Evolutionary conservation across 2,113 vertebrate genomes (phyloP).

Genomic region (Pteropus alecto): DNA sequence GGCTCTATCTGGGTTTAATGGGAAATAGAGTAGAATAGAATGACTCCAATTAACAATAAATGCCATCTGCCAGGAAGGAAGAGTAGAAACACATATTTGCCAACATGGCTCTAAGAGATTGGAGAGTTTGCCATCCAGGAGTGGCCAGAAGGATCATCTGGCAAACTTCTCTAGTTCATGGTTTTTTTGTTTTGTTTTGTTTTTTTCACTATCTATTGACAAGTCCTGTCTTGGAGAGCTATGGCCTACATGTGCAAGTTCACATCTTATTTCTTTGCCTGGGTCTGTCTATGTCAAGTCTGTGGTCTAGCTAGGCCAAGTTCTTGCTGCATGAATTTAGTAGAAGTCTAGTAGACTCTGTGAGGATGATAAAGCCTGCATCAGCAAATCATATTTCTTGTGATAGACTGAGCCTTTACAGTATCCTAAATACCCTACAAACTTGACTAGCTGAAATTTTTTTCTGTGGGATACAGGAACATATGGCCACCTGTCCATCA

Average conservation of each 20-base stretch:
- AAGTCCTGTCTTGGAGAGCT: background rate
- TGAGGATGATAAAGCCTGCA: background rate
- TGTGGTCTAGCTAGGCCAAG: background rate
- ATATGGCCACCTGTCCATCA: background rate
- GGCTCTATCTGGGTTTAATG: background rate
- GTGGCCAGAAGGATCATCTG: background rate
- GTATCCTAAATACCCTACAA: background rate
- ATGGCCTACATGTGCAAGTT: background rate
- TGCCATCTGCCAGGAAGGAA: background rate
- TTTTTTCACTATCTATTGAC: background rate
- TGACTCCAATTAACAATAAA: background rate
- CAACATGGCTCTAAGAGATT: background rate
- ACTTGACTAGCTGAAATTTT: background rate
- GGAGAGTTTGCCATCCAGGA: background rate
- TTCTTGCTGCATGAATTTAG: slow-evolving; percentile 1
- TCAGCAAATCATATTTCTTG: background rate
- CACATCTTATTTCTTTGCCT: background rate
- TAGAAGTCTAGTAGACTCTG: background rate
- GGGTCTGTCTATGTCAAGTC: background rate
- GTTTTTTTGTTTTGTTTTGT: no score
- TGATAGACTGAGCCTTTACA: background rate
- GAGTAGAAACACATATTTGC: background rate
- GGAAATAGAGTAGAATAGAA: background rate
- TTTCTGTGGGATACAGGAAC: background rate
- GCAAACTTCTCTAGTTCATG: background rate